Evolutionary conservation across 2,888 invertebrate species (phyloP).

Genomic region (Andrena praecox): DNA sequence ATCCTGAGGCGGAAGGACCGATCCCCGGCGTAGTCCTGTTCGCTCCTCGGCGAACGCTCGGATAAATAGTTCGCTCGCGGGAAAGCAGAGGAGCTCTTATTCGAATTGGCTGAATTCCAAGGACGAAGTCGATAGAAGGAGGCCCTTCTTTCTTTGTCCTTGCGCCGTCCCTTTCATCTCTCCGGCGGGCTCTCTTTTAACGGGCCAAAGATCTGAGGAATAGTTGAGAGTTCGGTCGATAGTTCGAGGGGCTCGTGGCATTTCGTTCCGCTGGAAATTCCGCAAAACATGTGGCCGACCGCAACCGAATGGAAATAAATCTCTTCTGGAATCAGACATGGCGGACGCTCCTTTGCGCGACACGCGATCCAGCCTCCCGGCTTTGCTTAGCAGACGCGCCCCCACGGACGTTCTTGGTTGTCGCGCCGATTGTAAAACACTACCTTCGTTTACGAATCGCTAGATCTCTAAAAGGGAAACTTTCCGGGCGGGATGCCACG

Average conservation of each 20-base stretch:
- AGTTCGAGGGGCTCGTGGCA: slow-evolving; percentile 61
- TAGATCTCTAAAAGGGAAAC: slow-evolving; percentile 45
- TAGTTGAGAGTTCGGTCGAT: slow-evolving; percentile 80
- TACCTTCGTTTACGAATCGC: slow-evolving; percentile 45
- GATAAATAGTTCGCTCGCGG: slow-evolving; percentile 70
- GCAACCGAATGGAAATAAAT: slow-evolving; percentile 23
- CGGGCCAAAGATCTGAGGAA: slow-evolving; percentile 79
- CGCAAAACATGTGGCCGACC: slow-evolving; percentile 36
- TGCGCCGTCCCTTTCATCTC: slow-evolving; percentile 55
- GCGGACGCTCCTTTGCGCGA: slow-evolving; percentile 8
- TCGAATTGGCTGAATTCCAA: slow-evolving; percentile 78
- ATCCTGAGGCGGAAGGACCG: slow-evolving; percentile 1
- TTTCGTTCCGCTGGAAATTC: slow-evolving; percentile 57
- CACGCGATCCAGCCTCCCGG: slow-evolving; percentile 10
- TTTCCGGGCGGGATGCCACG: slow-evolving; percentile 52
- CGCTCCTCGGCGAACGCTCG: slow-evolving; percentile 64
- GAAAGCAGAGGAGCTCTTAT: slow-evolving; percentile 68
- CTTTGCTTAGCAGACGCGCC: slow-evolving; percentile 25
- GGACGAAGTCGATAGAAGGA: slow-evolving; percentile 35
- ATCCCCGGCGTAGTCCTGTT: neutral
- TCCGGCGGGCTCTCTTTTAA: slow-evolving; percentile 29
- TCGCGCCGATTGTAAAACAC: slow-evolving; percentile 7
- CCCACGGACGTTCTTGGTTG: neutral
- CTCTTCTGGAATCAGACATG: slow-evolving; percentile 20
- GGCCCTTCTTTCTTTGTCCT: slow-evolving; percentile 66